Conservation (phyloP, 2,888 invertebrate genomes). For the Ellobium chinense region DNA sequence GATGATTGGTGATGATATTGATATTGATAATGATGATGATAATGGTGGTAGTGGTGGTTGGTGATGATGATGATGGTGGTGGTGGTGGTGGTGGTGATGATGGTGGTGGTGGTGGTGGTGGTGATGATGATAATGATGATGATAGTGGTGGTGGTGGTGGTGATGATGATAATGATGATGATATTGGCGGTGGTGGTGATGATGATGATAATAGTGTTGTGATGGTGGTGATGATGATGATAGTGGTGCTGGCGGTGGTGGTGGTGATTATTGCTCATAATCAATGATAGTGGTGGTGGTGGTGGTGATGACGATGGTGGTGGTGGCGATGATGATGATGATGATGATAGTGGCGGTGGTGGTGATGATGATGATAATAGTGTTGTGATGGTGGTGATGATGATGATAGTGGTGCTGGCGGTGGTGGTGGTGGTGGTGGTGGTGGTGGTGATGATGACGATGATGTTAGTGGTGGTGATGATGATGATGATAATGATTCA, state of each 20-base stretch:
- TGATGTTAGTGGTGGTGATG: neutral
- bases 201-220: neutral
- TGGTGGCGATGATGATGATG: neutral
- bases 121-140: slow-evolving; percentile 11
- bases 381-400: neutral
- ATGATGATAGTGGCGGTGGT: neutral
- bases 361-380: neutral
- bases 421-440: neutral
- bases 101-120: slow-evolving; percentile 21
- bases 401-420: neutral
- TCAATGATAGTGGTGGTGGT: neutral
- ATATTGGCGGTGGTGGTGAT: neutral
- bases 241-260: neutral
- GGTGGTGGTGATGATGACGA: neutral
- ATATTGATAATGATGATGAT: slow-evolving; percentile 1
- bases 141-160: slow-evolving; percentile 3
- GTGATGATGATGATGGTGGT: slow-evolving; percentile 25
- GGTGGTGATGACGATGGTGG: neutral
- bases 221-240: neutral
- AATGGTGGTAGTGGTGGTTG: slow-evolving; percentile 14
- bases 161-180: slow-evolving; percentile 1
- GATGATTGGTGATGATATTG: neutral
- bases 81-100: slow-evolving; percentile 17
- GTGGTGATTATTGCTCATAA: too few relatives aligned
- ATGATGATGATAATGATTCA: neutral